phyloP scores from a whole-genome alignment of 2,888 invertebrate species.

The Coenonympha glycerion region DNA sequence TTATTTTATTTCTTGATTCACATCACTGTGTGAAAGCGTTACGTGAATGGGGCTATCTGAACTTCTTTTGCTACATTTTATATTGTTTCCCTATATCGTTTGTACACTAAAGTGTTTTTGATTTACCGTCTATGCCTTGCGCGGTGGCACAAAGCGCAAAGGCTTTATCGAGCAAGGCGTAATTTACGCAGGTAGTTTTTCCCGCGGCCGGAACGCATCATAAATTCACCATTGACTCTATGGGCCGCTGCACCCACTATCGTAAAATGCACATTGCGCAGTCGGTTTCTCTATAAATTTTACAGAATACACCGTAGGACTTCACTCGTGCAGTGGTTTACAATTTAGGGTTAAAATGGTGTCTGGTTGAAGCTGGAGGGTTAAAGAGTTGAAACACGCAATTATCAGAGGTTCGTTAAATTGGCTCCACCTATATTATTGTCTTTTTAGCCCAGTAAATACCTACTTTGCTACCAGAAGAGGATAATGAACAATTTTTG shows the following conservation, averaged over 20 bases:
- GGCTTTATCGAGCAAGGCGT: conserved; percentile 19
- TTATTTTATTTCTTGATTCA: too few relatives aligned
- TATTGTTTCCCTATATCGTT: neutral
- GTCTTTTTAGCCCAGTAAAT: too few relatives aligned
- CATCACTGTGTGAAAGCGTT: too few relatives aligned
- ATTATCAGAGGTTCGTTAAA: too few relatives aligned
- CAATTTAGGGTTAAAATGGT: conserved; percentile 8
- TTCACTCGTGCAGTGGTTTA: conserved; percentile 9
- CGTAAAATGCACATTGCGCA: conserved; percentile 37
- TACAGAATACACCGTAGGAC: conserved; percentile 14
- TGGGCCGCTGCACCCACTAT: conserved; percentile 29
- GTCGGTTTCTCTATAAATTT: conserved; percentile 32
- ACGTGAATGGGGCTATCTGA: too few relatives aligned
- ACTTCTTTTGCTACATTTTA: neutral
- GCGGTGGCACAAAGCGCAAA: conserved; percentile 6
- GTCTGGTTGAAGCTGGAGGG: neutral
- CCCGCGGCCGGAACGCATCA: conserved; percentile 26
- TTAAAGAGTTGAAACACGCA: neutral
- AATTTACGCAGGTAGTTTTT: conserved; percentile 27
- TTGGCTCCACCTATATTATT: too few relatives aligned
- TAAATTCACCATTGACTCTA: conserved; percentile 32
- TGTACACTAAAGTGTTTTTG: neutral
- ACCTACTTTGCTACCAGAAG: too few relatives aligned
- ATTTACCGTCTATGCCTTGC: neutral
- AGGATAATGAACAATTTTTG: too few relatives aligned